Conservation (phyloP, 2,113 vertebrate genomes). For the Gulo gulo region DNA sequence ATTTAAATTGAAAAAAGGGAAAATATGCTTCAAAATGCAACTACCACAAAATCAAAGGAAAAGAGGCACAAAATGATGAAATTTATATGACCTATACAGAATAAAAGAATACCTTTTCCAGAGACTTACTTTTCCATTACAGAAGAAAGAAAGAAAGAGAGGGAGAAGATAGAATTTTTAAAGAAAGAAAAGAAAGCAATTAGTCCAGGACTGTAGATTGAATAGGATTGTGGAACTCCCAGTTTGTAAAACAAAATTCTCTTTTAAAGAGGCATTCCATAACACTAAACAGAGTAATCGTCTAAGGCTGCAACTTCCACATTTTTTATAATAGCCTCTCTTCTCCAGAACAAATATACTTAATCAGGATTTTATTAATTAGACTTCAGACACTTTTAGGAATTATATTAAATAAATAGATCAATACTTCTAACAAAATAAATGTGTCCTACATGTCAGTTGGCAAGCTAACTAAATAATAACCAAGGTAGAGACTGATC, state of each 20-base stretch:
- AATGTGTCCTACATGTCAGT: not conserved
- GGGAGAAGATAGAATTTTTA: not conserved
- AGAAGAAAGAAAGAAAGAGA: too few relatives aligned
- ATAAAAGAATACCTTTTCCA: not conserved
- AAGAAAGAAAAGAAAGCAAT: not conserved
- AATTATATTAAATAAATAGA: not conserved
- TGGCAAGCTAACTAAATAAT: not conserved
- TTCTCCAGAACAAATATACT: not conserved
- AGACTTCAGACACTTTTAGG: not conserved
- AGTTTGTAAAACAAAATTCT: not conserved
- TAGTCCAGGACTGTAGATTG: not conserved
- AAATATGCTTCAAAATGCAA: not conserved
- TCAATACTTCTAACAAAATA: not conserved
- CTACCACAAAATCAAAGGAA: not conserved
- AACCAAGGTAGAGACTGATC: not conserved
- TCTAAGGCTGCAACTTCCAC: not conserved
- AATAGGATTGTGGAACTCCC: not conserved
- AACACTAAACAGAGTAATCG: not conserved
- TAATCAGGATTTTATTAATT: not conserved
- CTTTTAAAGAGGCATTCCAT: not conserved
- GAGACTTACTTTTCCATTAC: not conserved
- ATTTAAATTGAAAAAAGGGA: not conserved
- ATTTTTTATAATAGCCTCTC: not conserved
- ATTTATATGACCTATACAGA: not conserved
- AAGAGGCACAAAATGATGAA: not conserved